Evolutionary conservation across 2,888 invertebrate species (phyloP), one percentile per base, ranked within the genome.

Genomic region (Drosophila subquinaria): DNA sequence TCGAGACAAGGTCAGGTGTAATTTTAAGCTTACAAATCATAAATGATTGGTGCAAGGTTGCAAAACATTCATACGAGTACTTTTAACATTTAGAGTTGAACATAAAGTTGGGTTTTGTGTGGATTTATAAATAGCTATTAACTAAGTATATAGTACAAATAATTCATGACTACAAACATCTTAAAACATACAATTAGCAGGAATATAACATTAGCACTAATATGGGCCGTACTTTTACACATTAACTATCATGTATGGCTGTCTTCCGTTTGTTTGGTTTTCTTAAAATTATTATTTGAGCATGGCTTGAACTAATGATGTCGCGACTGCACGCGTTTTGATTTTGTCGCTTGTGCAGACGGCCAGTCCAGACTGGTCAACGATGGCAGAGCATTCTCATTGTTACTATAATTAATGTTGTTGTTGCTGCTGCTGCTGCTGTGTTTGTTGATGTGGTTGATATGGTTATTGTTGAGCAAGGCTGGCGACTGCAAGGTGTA

Each of bases 401-500:
- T 65, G 17, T 65, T 73, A 17, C 68, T 74, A 47, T 52, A 66
- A 30, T 66, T 70, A 20, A 38, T 63, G 23, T 68, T 48, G 36
- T 56, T 56, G 48, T 48, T 69, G 30, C 35, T 52, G 33, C n/a
- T 69, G 30, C 35, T 52, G 33, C n/a, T 48, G 62, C 53, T 52
- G 50, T 67, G 50, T 64, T 60, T 45, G 69, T 59, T 23, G 66
- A 20, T 59, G 33, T 71, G 63, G 38, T 27, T 57, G 36, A 62
- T 53, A 36, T 69, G 40, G 64, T 73, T 60, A 64, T 59, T 70
- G 20, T 60, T 63, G 53, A 83, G 57, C 40, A 76, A 48, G 5
- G 71, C 50, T 27, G 92, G 83, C 55, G 90, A 66, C 63, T 90
- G 85, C 23, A 91, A 56, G 13, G 79, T 64, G 52, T 82, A 86